phyloP scores from a whole-genome alignment of 2,797 vertebrate genomes.

The Loris lydekkerianus region DNA sequence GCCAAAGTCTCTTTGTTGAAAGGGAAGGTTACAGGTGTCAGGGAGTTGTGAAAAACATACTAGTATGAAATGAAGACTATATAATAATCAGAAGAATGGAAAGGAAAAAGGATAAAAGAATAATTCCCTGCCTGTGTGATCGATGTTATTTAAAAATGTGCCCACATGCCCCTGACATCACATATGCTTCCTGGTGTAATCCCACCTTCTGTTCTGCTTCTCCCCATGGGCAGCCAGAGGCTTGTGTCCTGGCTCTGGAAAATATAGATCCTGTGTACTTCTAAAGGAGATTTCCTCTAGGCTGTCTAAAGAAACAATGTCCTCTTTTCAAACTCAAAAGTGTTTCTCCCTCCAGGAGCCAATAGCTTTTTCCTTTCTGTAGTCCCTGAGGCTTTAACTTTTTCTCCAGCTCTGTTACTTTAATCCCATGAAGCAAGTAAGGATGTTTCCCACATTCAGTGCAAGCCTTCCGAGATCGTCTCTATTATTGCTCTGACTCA shows the following conservation, averaged over 20 bases:
- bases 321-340: not conserved
- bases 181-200: not conserved
- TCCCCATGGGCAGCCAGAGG: accelerated
- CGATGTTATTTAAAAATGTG: conserved; percentile 8
- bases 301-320: not conserved
- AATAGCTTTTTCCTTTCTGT: not conserved
- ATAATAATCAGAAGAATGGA: not conserved
- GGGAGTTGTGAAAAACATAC: conserved; percentile 44
- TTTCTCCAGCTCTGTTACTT: not conserved
- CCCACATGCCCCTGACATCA: not conserved
- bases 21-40: conserved; percentile 11
- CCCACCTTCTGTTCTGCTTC: accelerated
- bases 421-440: not conserved
- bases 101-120: conserved; percentile 26
- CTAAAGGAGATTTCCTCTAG: not conserved
- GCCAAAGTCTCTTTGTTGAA: conserved; percentile 32
- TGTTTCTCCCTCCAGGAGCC: not conserved
- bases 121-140: not conserved
- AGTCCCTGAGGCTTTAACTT: not conserved
- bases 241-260: not conserved
- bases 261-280: not conserved
- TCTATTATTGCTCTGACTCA: not conserved
- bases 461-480: not conserved
- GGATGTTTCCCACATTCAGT: not conserved
- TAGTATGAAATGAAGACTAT: conserved; percentile 49